These are phyloP conservation scores for Lipophrys pholis DNA, from an alignment of 2,113 vertebrate species.

Conservation along the genomic window DNA sequence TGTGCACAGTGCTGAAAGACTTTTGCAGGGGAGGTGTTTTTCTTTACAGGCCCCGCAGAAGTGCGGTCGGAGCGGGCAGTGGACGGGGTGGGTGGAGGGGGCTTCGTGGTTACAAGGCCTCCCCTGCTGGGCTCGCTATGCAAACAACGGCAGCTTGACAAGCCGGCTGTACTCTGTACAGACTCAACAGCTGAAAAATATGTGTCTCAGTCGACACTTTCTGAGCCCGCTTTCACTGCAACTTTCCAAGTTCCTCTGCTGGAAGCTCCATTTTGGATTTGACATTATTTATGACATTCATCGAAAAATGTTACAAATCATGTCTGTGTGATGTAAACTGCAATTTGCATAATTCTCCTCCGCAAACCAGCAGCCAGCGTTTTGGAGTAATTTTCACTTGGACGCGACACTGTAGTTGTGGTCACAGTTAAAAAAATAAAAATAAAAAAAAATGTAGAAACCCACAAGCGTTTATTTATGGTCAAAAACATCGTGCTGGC, in stretches of 20 bases:
- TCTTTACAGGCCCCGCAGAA: constrained; percentile 64
- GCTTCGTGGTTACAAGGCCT: constrained; percentile 54
- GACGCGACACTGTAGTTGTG: constrained; percentile 11
- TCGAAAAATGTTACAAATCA: constrained; percentile 15
- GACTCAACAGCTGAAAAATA: constrained; percentile 48
- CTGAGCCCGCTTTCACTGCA: constrained; percentile 24
- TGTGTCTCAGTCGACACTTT: constrained; percentile 29
- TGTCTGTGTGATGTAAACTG: constrained; percentile 26
- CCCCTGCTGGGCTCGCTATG: constrained; percentile 62
- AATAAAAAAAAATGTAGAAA: neutral
- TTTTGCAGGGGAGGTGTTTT: constrained; percentile 68
- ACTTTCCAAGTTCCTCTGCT: constrained; percentile 5
- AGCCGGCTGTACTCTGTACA: constrained; percentile 43
- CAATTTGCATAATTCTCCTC: constrained; percentile 10
- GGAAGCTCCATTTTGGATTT: constrained; percentile 2
- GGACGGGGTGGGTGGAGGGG: constrained; percentile 1
- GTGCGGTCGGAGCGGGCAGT: constrained; percentile 52
- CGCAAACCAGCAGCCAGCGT: constrained; percentile 12
- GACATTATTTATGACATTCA: constrained; percentile 15
- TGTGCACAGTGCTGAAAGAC: constrained; percentile 65
- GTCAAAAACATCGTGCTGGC: constrained; percentile 22
- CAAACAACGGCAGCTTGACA: constrained; percentile 72
- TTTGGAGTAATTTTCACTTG: constrained; percentile 1
- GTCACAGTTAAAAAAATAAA: neutral
- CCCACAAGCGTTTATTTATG: constrained; percentile 15